Evolutionary conservation across 2,888 invertebrate species (phyloP), one percentile per base, ranked within the genome.

Genomic region (Cephus rjabovi): DNA sequence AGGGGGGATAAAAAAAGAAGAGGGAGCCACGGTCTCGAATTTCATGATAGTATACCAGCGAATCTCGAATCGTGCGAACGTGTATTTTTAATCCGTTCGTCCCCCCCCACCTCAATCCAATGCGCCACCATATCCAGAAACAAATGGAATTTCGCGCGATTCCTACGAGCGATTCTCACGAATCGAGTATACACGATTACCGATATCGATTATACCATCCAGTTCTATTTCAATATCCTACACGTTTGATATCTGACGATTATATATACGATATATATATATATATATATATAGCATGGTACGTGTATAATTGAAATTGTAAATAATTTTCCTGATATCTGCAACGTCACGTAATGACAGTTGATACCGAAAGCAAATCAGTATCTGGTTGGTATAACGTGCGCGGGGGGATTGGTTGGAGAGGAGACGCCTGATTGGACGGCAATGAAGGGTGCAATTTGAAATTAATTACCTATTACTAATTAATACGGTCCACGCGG

Each of bases 141-240:
- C 88, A 88, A 89, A 89, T 89, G 87, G 88, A 87, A 88, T 89
- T 89, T 89, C 87, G 85, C 89, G 81, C 87, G 87, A 83, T 82
- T 82, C 83, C 83, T 84, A 88, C 84, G 87, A 86, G 86, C 85
- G 79, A 84, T 81, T 86, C 85, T 86, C 88, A 89, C 89, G 88
- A 87, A 83, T 81, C 81, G 77, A 30, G 12, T 33, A 12, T 71
- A 31, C 11, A 40, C 23, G 15, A 68, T 56, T 56, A 23, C 23
- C 0, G 56, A 23, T 56, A 56, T 56, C 23, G 56, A 56, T 56
- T 56, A 23, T 23, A 0, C 9, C 23, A 9, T 56, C 23, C 9
- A 9, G 56, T 9, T 56, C 56, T 9, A 3, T 56, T 23, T 6
- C 56, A 9, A 56, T 56, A 56, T 56, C 23, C 23, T 9, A 9